Evolutionary conservation across 2,888 invertebrate species (phyloP).

Genomic region (Eutolmus rufibarbis): DNA sequence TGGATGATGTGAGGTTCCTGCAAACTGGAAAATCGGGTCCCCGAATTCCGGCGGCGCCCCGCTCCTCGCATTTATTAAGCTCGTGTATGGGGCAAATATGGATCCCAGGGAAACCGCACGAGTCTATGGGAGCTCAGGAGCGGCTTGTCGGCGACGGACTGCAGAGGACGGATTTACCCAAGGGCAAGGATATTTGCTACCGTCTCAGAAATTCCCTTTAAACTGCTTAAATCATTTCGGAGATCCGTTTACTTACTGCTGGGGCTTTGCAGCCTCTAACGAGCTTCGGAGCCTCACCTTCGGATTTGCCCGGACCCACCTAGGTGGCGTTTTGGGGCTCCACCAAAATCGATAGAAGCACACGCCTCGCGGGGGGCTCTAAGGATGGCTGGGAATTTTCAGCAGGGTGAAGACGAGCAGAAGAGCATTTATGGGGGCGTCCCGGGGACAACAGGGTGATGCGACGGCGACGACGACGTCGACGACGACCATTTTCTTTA

Average conservation of each 20-base stretch:
- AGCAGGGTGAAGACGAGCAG: background rate
- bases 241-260: conserved; percentile 41
- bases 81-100: background rate
- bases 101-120: conserved; percentile 2
- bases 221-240: conserved; percentile 38
- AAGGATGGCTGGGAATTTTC: background rate
- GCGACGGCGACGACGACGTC: background rate
- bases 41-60: background rate
- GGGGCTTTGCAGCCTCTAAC: conserved; percentile 35
- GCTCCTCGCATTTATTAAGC: conserved; percentile 21
- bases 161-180: background rate
- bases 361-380: background rate
- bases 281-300: conserved; percentile 26
- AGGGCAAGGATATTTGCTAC: conserved; percentile 35
- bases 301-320: background rate
- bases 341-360: conserved; percentile 16
- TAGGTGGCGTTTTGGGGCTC: background rate
- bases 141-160: conserved; percentile 3
- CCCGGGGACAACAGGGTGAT: background rate
- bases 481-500: background rate
- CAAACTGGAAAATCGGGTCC: conserved; percentile 4
- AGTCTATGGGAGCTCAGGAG: background rate
- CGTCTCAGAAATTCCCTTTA: conserved; percentile 29
- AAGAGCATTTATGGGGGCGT: conserved; percentile 10
- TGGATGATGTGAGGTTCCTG: background rate